phyloP scores from a whole-genome alignment of 1,140 invertebrate genomes.

The Telenomus remus region DNA sequence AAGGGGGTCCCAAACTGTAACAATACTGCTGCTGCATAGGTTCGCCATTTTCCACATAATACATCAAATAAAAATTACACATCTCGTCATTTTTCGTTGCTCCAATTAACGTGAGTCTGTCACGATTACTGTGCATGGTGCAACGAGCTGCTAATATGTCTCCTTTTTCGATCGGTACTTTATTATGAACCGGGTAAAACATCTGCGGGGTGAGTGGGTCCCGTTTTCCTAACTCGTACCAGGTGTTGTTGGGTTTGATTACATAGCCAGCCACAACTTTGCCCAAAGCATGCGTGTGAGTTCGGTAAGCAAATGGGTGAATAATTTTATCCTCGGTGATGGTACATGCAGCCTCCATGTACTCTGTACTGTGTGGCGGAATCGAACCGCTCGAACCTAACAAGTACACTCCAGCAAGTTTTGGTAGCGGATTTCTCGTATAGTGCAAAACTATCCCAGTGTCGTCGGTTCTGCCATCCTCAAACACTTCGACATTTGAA shows the following conservation, averaged over 20 bases:
- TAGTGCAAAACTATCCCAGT: slow-evolving; percentile 88
- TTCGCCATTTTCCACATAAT: slow-evolving; percentile 91
- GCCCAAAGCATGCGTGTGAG: slow-evolving; percentile 94
- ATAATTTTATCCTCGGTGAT: slow-evolving; percentile 88
- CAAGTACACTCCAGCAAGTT: slow-evolving; percentile 91
- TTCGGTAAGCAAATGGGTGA: slow-evolving; percentile 95
- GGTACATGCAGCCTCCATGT: slow-evolving; percentile 92
- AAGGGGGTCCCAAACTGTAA: slow-evolving; percentile 87
- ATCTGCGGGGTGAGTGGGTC: slow-evolving; percentile 95
- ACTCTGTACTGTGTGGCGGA: slow-evolving; percentile 81
- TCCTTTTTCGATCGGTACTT: slow-evolving; percentile 78
- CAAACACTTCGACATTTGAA: slow-evolving; percentile 82
- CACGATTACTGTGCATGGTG: slow-evolving; percentile 87
- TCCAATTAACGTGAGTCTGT: slow-evolving; percentile 83
- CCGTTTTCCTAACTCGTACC: slow-evolving; percentile 91
- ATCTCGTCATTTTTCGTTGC: slow-evolving; percentile 96
- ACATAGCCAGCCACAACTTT: slow-evolving; percentile 91
- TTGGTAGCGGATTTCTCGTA: slow-evolving; percentile 82
- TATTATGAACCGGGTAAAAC: slow-evolving; percentile 92
- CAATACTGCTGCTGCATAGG: slow-evolving; percentile 90
- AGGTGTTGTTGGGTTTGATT: slow-evolving; percentile 81
- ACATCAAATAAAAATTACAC: slow-evolving; percentile 99
- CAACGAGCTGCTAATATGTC: slow-evolving; percentile 93
- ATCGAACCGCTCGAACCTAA: slow-evolving; percentile 89
- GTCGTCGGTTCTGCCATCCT: slow-evolving; percentile 85